phyloP scores from a whole-genome alignment of 2,888 invertebrate genomes.

The Apodemia mormo region DNA sequence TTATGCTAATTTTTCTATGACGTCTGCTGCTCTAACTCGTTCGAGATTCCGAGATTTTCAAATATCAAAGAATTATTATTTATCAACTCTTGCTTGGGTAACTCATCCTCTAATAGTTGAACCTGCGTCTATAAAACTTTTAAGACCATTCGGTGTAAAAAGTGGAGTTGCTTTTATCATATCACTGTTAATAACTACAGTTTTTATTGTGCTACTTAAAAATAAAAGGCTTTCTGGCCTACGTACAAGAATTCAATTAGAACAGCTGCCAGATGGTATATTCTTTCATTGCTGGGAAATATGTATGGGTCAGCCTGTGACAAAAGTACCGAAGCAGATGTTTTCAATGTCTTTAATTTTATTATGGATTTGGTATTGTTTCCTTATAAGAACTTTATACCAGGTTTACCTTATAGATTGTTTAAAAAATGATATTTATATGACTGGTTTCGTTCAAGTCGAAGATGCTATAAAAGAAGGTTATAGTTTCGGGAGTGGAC shows the following conservation, averaged over 20 bases:
- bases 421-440: constrained; percentile 56
- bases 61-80: constrained; percentile 53
- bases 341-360: constrained; percentile 48
- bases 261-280: constrained; percentile 40
- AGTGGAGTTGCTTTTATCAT: constrained; percentile 49
- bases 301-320: constrained; percentile 59
- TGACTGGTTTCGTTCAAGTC: constrained; percentile 49
- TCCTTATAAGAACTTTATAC: constrained; percentile 63
- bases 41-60: constrained; percentile 55
- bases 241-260: constrained; percentile 1
- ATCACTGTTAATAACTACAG: constrained; percentile 50
- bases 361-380: constrained; percentile 64
- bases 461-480: constrained; percentile 54
- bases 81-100: constrained; percentile 53
- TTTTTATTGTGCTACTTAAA: constrained; percentile 47
- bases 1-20: constrained; percentile 67
- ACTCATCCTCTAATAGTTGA: constrained; percentile 52
- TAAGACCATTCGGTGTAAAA: constrained; percentile 52
- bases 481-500: constrained; percentile 60
- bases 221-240: constrained; percentile 40
- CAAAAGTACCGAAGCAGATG: constrained; percentile 51
- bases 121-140: constrained; percentile 58
- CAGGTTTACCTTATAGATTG: constrained; percentile 62
- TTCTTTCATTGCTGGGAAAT: constrained; percentile 42
- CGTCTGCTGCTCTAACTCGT: constrained; percentile 57